Evolutionary conservation across 2,113 vertebrate species (phyloP).

Genomic region (Sus scrofa): T2T-Sscrofa CM000815.6:115662001-115662500

Average conservation of each 20-base stretch:
- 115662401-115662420: not conserved
- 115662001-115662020: not conserved
- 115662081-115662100: not conserved
- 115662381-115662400: not conserved
- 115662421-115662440: not conserved
- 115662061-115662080: not conserved
- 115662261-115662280: not conserved
- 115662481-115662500: not conserved
- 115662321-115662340: conserved; percentile 1
- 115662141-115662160: conserved; percentile 23
- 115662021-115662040: not conserved
- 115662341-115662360: conserved; percentile 44
- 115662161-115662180: conserved; percentile 31
- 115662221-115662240: not conserved
- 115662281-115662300: conserved; percentile 19
- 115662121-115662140: conserved; percentile 36
- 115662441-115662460: not conserved
- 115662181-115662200: not conserved
- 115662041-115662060: not conserved
- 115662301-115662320: not conserved
- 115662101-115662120: not conserved
- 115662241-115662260: not conserved
- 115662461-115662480: not conserved
- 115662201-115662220: conserved; percentile 47
- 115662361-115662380: not conserved